Conservation (phyloP, 2,113 vertebrate species). For the Nymphicus hollandicus region DNA sequence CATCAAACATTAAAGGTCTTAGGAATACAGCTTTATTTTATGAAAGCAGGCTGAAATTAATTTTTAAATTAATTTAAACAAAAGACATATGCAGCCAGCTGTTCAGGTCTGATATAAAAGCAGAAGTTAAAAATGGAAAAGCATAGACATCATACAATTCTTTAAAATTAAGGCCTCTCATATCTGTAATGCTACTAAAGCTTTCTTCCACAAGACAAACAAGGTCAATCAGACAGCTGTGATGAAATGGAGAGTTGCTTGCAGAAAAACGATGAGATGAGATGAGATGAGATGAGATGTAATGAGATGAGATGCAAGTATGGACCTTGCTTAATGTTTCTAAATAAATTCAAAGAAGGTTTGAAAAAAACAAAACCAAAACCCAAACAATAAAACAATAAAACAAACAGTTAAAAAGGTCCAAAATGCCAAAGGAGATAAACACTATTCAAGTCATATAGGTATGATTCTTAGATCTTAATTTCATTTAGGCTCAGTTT, state of each 20-base stretch:
- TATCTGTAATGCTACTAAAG: not conserved
- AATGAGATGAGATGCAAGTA: not conserved
- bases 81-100: not conserved
- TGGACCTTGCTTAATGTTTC: not conserved
- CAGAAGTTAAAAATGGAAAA: not conserved
- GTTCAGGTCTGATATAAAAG: not conserved
- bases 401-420: not conserved
- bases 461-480: not conserved
- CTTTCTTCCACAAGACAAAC: not conserved
- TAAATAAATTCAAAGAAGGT: not conserved
- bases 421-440: not conserved
- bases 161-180: not conserved
- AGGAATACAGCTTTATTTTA: not conserved
- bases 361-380: not conserved
- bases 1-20: not conserved
- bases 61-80: not conserved
- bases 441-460: not conserved
- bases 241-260: not conserved
- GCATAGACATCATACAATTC: not conserved
- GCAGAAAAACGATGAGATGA: not conserved
- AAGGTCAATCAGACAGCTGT: not conserved
- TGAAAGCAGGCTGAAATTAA: not conserved
- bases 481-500: not conserved
- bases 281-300: too few relatives aligned
- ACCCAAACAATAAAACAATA: not conserved